A percentile compares a stretch with the other conserved stretches of the same genome.
phyloP scores from a whole-genome alignment of 2,113 vertebrate species.

The Lutjanus erythropterus region DNA sequence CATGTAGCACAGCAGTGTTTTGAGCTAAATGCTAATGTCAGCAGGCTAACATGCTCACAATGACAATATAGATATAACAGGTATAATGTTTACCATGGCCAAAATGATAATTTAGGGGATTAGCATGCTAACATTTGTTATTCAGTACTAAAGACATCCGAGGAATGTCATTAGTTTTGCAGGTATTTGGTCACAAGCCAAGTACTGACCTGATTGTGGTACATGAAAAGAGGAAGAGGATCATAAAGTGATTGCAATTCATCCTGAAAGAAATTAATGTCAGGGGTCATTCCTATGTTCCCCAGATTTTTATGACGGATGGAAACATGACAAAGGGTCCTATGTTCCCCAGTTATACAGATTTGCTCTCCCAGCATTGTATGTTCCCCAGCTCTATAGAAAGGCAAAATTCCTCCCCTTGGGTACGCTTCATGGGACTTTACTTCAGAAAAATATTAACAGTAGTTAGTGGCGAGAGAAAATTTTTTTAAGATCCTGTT shows the following conservation, averaged over 20 bases:
- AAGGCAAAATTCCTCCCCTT: too few species aligned
- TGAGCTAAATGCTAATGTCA: conserved; percentile 14
- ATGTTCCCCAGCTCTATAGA: too few species aligned
- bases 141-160: background rate
- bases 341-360: too few species aligned
- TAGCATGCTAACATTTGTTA: background rate
- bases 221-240: background rate
- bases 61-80: background rate
- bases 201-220: background rate
- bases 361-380: too few species aligned
- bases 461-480: too few species aligned
- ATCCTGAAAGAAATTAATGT: background rate
- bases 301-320: too few species aligned
- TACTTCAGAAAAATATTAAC: too few species aligned
- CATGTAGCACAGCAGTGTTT: background rate
- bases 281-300: too few species aligned
- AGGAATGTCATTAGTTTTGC: background rate
- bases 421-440: too few species aligned
- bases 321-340: too few species aligned
- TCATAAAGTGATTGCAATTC: background rate
- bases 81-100: background rate
- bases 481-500: too few species aligned
- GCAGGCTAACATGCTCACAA: background rate
- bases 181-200: background rate
- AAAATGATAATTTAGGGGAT: background rate